phyloP scores from a whole-genome alignment of 1,140 invertebrate genomes.

The Cephus cinctus region DNA sequence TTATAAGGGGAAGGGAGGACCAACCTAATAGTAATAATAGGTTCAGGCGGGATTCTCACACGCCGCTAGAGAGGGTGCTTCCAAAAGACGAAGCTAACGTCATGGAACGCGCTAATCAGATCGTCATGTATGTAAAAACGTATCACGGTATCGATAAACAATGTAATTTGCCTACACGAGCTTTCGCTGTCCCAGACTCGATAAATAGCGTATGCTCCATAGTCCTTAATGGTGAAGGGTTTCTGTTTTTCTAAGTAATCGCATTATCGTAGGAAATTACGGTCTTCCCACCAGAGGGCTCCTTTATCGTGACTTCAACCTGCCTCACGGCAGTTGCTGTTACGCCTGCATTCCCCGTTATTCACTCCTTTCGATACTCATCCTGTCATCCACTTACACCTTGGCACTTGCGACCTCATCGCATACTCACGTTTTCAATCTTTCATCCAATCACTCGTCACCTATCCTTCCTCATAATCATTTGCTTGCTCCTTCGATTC shows the following conservation, averaged over 20 bases:
- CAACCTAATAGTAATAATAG: slow-evolving; percentile 53
- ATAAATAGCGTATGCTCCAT: slow-evolving; percentile 29
- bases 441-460: too few species aligned
- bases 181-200: too few species aligned
- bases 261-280: slow-evolving; percentile 26
- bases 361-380: too few species aligned
- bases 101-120: slow-evolving; percentile 79
- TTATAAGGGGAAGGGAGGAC: slow-evolving; percentile 46
- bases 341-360: too few species aligned
- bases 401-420: too few species aligned
- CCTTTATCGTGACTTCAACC: too few species aligned
- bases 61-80: slow-evolving; percentile 58
- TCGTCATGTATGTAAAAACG: slow-evolving; percentile 81
- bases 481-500: too few species aligned
- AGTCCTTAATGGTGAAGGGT: slow-evolving; percentile 27
- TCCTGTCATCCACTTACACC: too few species aligned
- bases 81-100: slow-evolving; percentile 73
- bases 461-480: too few species aligned
- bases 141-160: slow-evolving; percentile 23
- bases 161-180: slow-evolving; percentile 17
- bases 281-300: too few species aligned
- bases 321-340: too few species aligned
- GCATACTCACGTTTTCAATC: too few species aligned
- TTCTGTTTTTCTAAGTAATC: slow-evolving; percentile 31
- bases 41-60: slow-evolving; percentile 51